Evolutionary conservation across 2,113 vertebrate species (phyloP).

Genomic region (Formicarius rufipectus): DNA sequence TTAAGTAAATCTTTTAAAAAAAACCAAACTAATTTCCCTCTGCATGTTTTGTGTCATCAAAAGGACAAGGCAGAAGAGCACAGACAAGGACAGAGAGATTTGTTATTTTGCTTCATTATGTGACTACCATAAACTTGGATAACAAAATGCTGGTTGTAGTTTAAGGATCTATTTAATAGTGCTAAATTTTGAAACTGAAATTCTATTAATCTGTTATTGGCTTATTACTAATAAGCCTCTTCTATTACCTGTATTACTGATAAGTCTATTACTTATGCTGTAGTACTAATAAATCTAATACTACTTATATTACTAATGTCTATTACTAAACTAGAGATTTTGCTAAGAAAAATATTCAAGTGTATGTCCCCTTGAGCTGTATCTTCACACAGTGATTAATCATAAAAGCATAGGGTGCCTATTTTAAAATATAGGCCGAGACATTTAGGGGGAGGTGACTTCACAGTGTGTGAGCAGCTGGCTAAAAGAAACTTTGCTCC

Average conservation of each 20-base stretch:
- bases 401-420: too few species aligned
- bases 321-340: not conserved
- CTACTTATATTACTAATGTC: not conserved
- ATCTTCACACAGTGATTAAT: not conserved
- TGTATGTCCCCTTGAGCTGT: not conserved
- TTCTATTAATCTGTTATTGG: not conserved
- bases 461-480: rapidly evolving
- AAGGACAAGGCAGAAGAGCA: not conserved
- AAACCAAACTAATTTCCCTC: not conserved
- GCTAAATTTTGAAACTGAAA: not conserved
- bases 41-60: rapidly evolving
- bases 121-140: not conserved
- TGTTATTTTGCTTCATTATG: not conserved
- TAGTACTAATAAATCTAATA: not conserved
- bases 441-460: not conserved
- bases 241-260: not conserved
- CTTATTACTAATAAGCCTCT: not conserved
- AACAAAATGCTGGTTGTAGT: not conserved
- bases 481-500: not conserved
- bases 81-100: not conserved
- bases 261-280: not conserved
- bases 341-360: not conserved
- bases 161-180: not conserved
- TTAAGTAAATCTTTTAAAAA: not conserved
- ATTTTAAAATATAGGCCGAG: not conserved